These are phyloP conservation scores for Melanotaenia maccullochi DNA, from an alignment of 2,797 vertebrate genomes.

Conservation along the genomic window DNA sequence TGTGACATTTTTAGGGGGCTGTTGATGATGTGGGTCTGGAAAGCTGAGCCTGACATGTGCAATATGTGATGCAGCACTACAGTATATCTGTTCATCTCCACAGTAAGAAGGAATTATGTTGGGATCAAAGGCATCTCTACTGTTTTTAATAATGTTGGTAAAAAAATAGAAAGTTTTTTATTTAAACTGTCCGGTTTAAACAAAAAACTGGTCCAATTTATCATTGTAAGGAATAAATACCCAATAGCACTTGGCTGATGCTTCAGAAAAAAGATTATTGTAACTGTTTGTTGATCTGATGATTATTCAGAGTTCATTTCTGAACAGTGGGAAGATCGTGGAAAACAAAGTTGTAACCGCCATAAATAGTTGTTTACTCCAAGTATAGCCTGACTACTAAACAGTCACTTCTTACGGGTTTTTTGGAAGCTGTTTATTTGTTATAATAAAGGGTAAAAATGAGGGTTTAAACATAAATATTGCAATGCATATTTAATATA, in stretches of 20 bases:
- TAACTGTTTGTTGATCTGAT: constrained; percentile 5
- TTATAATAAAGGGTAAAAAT: not conserved
- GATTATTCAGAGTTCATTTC: constrained; percentile 1
- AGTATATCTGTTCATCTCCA: constrained; percentile 1
- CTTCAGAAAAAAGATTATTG: not conserved
- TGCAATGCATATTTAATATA: not conserved
- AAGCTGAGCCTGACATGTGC: not conserved
- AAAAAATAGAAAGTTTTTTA: not conserved
- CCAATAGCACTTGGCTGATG: not conserved
- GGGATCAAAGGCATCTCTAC: not conserved
- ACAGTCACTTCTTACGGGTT: not conserved
- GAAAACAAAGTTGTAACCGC: not conserved
- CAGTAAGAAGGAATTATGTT: not conserved
- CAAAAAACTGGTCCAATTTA: not conserved
- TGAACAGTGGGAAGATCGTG: constrained; percentile 6
- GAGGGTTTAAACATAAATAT: not conserved
- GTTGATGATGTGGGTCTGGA: not conserved
- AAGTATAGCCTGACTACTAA: not conserved
- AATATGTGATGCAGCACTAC: not conserved
- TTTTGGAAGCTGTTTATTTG: no score
- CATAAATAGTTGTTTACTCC: constrained; percentile 8
- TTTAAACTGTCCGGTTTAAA: not conserved
- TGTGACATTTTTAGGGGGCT: not conserved
- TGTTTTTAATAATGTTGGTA: not conserved
- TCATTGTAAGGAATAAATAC: not conserved